A percentile compares a stretch with the other conserved stretches of the same genome.
Evolutionary conservation across 2,888 invertebrate genomes (phyloP).

Genomic region (Apotomis capreana): DNA sequence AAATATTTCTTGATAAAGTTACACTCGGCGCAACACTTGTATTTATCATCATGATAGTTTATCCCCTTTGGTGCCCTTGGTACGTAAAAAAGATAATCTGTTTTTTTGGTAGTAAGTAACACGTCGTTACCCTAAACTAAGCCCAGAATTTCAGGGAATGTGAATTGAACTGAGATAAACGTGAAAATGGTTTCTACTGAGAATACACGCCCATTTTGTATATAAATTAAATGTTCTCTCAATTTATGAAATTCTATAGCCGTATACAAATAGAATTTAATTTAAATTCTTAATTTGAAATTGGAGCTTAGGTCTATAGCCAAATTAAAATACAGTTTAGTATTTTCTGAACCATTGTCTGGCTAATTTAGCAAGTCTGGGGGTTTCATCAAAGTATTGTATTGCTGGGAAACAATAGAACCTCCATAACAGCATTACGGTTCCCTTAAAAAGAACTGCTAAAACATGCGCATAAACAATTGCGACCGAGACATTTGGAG

Average conservation of each 20-base stretch:
- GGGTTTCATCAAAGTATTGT: slow-evolving; percentile 15
- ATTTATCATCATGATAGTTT: too few relatives aligned
- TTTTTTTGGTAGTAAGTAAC: too few relatives aligned
- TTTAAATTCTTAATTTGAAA: neutral
- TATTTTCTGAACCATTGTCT: slow-evolving; percentile 12
- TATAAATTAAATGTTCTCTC: neutral
- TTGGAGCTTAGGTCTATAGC: neutral
- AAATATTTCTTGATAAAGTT: too few relatives aligned
- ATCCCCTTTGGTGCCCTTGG: too few relatives aligned
- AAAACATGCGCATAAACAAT: slow-evolving; percentile 13
- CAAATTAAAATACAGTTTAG: neutral
- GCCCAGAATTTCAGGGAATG: neutral
- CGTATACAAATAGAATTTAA: neutral
- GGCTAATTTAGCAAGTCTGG: neutral
- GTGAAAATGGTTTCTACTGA: neutral
- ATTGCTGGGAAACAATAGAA: slow-evolving; percentile 15
- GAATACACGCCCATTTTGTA: neutral
- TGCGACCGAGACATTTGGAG: slow-evolving; percentile 14
- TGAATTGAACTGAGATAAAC: too few relatives aligned
- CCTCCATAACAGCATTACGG: slow-evolving; percentile 3
- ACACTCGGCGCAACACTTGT: too few relatives aligned
- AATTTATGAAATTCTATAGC: neutral
- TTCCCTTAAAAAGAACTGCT: slow-evolving; percentile 7
- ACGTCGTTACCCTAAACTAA: neutral
- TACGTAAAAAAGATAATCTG: too few relatives aligned